A percentile compares a stretch with the other conserved stretches of the same genome.
Conservation (phyloP, 2,797 vertebrate genomes). For the Hyperoplus immaculatus region DNA sequence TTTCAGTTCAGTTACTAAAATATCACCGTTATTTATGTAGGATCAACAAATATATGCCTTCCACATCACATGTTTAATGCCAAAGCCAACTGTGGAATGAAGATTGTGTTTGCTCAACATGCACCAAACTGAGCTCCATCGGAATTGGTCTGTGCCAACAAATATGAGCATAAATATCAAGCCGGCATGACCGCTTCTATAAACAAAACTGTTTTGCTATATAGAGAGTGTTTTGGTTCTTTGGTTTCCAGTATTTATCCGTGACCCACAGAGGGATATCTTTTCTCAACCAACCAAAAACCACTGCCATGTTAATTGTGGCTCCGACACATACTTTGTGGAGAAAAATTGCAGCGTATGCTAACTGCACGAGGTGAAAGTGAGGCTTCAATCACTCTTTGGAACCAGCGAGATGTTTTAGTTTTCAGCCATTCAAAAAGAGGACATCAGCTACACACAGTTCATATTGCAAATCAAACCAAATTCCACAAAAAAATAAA, state of each 20-base stretch:
- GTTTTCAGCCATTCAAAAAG: conserved; percentile 60
- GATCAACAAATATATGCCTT: conserved; percentile 11
- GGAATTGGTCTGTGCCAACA: conserved; percentile 10
- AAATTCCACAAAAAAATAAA: conserved; percentile 48
- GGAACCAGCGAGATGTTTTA: conserved; percentile 63
- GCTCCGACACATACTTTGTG: conserved; percentile 46
- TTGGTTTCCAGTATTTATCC: conserved; percentile 39
- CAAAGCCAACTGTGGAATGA: conserved; percentile 17
- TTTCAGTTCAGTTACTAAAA: conserved; percentile 1
- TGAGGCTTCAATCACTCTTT: conserved; percentile 46
- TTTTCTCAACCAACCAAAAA: conserved; percentile 20
- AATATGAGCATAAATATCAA: conserved; percentile 35
- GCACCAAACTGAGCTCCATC: conserved; percentile 20
- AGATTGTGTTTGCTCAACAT: conserved; percentile 46
- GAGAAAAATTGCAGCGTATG: conserved; percentile 62
- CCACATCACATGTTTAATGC: conserved; percentile 13
- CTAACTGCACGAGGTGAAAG: conserved; percentile 60
- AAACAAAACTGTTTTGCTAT: conserved; percentile 30
- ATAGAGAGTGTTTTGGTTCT: conserved; percentile 36
- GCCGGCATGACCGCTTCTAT: conserved; percentile 17
- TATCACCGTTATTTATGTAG: background rate
- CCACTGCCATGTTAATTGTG: conserved; percentile 57
- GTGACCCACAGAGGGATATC: conserved; percentile 32
- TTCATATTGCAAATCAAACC: conserved; percentile 67
- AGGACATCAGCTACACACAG: conserved; percentile 48